Conservation (phyloP, 2,797 vertebrate genomes). For the Saguinus oedipus region DNA sequence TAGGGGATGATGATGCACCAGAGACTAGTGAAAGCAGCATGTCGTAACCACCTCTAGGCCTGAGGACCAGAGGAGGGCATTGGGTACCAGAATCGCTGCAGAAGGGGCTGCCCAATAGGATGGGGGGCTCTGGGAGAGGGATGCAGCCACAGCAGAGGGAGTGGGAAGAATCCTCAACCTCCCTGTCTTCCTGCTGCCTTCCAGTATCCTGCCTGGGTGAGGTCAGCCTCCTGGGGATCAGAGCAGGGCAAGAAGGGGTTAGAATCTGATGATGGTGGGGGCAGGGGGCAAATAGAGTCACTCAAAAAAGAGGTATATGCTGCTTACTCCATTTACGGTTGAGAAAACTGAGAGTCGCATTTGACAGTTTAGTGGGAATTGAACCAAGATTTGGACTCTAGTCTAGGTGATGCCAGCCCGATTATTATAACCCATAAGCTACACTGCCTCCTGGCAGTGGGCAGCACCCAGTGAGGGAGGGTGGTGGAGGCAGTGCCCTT, state of each 20-base stretch:
- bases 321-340: neutral
- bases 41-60: neutral
- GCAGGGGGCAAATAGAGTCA: neutral
- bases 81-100: neutral
- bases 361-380: neutral
- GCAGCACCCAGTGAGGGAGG: neutral
- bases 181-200: neutral
- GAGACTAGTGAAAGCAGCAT: neutral
- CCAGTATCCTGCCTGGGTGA: neutral
- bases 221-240: neutral
- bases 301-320: neutral
- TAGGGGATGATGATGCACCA: neutral
- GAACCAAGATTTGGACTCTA: neutral
- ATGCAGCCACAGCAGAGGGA: neutral
- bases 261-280: neutral
- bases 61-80: neutral
- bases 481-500: rapidly evolving
- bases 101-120: neutral
- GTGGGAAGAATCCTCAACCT: neutral
- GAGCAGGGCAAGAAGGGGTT: neutral
- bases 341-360: neutral
- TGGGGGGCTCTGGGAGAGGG: neutral
- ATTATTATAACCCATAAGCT: neutral
- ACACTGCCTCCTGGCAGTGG: neutral
- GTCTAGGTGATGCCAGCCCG: neutral